Evolutionary conservation across 2,888 invertebrate genomes (phyloP).

Genomic region (Noctua comes): DNA sequence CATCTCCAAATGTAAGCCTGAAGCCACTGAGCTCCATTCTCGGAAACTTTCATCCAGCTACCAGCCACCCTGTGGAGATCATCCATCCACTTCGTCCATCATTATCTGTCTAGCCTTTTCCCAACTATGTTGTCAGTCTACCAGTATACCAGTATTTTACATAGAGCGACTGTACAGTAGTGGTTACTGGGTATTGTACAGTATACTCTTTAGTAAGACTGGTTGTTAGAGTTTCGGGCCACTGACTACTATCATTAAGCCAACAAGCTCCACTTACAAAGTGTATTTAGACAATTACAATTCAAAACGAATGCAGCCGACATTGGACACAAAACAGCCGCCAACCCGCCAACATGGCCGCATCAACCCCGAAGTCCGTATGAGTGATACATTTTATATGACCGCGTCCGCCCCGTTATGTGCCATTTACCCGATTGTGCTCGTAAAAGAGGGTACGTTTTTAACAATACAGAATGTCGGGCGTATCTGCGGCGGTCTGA

Average conservation of each 20-base stretch:
- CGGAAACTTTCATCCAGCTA: too few species aligned
- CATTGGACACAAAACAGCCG: constrained; percentile 25
- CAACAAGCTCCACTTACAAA: not conserved
- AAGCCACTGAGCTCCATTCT: too few species aligned
- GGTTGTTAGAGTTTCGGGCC: too few species aligned
- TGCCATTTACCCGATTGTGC: constrained; percentile 64
- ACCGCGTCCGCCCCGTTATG: constrained; percentile 62
- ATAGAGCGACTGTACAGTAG: too few species aligned
- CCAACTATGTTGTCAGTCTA: too few species aligned
- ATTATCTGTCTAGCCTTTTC: too few species aligned
- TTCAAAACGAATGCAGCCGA: not conserved
- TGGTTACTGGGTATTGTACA: too few species aligned
- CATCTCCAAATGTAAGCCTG: too few species aligned
- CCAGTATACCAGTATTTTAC: too few species aligned
- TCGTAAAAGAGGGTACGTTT: constrained; percentile 68
- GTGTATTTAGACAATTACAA: not conserved
- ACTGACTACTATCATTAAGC: not conserved
- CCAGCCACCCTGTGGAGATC: too few species aligned
- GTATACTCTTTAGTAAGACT: too few species aligned
- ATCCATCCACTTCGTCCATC: not conserved
- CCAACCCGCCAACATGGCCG: constrained; percentile 29
- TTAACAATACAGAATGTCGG: constrained; percentile 63
- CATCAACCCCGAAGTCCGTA: constrained; percentile 28
- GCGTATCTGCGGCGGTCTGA: constrained; percentile 44
- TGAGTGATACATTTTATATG: constrained; percentile 67